phyloP scores from a whole-genome alignment of 2,113 vertebrate genomes.

The Oryzias woworae region DNA sequence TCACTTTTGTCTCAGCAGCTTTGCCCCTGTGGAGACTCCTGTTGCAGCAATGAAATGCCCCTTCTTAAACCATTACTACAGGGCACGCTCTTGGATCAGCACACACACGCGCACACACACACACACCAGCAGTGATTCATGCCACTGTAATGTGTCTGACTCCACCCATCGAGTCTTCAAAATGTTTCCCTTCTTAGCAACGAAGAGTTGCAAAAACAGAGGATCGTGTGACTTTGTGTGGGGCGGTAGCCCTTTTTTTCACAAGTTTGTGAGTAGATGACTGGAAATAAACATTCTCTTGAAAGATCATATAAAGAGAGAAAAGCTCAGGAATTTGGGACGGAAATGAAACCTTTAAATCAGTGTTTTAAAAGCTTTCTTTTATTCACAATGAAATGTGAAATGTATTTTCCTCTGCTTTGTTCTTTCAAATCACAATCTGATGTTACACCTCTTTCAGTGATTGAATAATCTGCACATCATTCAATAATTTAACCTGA shows the following conservation, averaged over 20 bases:
- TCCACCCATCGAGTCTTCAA: constrained; percentile 16
- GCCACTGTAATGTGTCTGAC: constrained; percentile 14
- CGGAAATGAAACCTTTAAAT: too few relatives aligned
- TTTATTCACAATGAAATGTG: too few relatives aligned
- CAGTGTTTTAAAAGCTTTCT: too few relatives aligned
- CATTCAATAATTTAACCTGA: too few relatives aligned
- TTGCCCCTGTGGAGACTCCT: constrained; percentile 20
- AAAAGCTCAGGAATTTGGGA: too few relatives aligned
- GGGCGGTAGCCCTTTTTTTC: background rate
- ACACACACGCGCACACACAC: constrained; percentile 15
- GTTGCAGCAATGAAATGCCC: constrained; percentile 9
- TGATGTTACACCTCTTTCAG: too few relatives aligned
- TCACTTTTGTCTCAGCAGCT: constrained; percentile 17
- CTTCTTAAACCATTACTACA: constrained; percentile 44
- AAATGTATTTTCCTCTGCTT: too few relatives aligned
- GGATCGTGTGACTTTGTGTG: background rate
- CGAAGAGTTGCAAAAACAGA: background rate
- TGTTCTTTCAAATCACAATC: too few relatives aligned
- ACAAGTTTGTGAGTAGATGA: background rate
- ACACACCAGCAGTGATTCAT: constrained; percentile 48
- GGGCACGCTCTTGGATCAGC: background rate
- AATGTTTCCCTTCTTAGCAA: background rate
- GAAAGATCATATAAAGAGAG: too few relatives aligned
- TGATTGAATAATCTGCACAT: too few relatives aligned
- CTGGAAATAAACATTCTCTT: too few relatives aligned